Base-by-base conservation (phyloP, 2,797 vertebrate species). In the Nyctalus aviator region DNA sequence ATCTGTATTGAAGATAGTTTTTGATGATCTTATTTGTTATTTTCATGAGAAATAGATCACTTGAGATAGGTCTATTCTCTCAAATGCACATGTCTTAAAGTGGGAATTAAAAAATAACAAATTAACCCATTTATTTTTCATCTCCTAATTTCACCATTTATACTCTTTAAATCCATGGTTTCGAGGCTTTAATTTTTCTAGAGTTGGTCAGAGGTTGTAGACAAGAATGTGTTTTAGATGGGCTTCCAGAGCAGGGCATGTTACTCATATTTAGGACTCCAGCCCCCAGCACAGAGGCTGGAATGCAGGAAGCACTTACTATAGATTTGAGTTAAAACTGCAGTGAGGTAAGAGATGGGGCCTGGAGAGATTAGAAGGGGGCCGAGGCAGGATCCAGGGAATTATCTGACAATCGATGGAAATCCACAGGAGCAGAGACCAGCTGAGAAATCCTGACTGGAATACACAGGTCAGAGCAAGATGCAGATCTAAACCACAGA, bases 21-120 rank as follows among this genome's bases (percentile, higher is more conserved):
- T 69, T 76, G 20, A 86, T 85, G 37, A 83, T 81, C 46, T 82
- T 55, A 89, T 72, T 93, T 90, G 50, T 77, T 32, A 68, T 46
- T 66, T 88, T 73, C 17, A 84, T 62, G 48, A 90, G 86, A 50
- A 86, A 95, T 32, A 46, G 37, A 83, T 53, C n/a, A 68, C 15
- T 81, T 46, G 35, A 88, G 48, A 71, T 30, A 77, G 13, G 15
- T 17, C 30, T 81, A 11, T 66, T 66, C 44, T 59, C 64, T 90
- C 48, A n/a, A 14, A 11, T 48, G 48, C 27, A 9, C 81, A 62
- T 69, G 21, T 27, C 37, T 86, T 88, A 55, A 75, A 77, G 13
- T 71, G 46, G 10, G 23, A 92, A 84, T 84, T 88, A 21, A 25
- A 84, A 71, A 68, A 77, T 13, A 15, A 55, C 0, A n/a, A 46